Evolutionary conservation across 1,140 invertebrate species (phyloP), one percentile per base, ranked within the genome.

Genomic region (Bradysia coprophila): DNA sequence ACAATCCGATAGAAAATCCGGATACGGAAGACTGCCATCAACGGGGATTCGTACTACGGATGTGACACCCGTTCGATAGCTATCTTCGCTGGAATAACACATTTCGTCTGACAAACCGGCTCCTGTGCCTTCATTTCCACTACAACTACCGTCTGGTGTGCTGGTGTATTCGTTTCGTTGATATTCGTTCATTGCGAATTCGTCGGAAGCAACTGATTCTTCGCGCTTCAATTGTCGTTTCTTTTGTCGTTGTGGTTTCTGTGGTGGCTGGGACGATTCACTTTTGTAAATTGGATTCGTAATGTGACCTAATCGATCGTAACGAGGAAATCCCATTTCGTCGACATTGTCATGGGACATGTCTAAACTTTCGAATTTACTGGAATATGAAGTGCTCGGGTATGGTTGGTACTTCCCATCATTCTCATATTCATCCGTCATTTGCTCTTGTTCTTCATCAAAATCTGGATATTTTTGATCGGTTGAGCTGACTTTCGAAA

Each of bases 271-370:
- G 31, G 54, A 4, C 39, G 24, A 18, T 31, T 36, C 19, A 40
- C 43, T 43, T 36, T 55, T 55, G 42, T 58, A 60, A 47, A 59
- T 56, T 15, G 56, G 55, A 45, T 59, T 61, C 18, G 58, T 58
- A 4, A 39, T 59, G 37, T 71, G 66, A 28, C 69, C 64, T 21
- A 71, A 47, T 24, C 70, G 62, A 53, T 73, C 69, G 36, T 72
- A 73, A 15, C 68, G 55, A 11, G 70, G 69, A 46, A 71, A 73
- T 11, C 69, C 70, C 67, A 71, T 71, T 55, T 73, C 70, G 46
- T 73, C 70, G 41, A 72, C 70, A 50, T 72, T 69, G 45, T 68
- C 68, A 38, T 38, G 36, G 6, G 66, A 69, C 50, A 68, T 70
- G 21, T 70, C 69, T 24, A 73, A 65, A 20, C 69, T 69, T 60